Base-by-base conservation (phyloP, 1,140 invertebrate species). In the Cydia pomonella region DNA sequence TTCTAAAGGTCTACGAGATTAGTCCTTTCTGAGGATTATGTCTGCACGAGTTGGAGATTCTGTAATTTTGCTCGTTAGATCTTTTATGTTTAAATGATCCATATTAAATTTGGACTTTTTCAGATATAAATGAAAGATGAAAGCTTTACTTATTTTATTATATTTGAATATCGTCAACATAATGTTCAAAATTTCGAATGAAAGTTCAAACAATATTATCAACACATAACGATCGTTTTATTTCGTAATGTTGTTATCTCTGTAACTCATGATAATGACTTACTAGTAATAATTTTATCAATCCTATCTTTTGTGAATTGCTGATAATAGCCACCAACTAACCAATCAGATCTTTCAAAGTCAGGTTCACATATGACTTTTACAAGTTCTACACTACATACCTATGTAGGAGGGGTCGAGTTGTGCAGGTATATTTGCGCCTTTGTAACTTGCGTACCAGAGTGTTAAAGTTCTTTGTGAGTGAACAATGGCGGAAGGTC, bases 371-470 rank as follows among this genome's bases (percentile, higher is more conserved):
- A 10, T 1, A 41, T 69, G 64, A 41, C 27, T 66, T 27, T 13
- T n/a, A n/a, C 47, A 50, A 9, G 33, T 62, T 18, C 29, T 33
- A 6, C 64, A n/a, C 29, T 18, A 9, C 64, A 25, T 69, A 18
- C n/a, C n/a, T 38, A 75, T 47, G 62, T 59, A 72, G 69, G 73
- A 66, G 13, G 29, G 29, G 53, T 75, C 59, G 38, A 50, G 71
- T 59, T 59, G 2, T 59, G 53, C 53, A 23, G 50, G 18, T 59
- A 9, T 21, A 21, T 12, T 59, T 23, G 9, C 21, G 7, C 6
- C 53, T 59, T 59, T 59, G 53, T 83, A 79, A 83, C 73, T 84
- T 80, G 84, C 84, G 83, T 82, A 78, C 78, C 76, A 76, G 62
- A 66, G 77, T 44, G 71, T 76, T 50, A 72, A 44, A 47, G 71